Conservation (phyloP, 2,797 vertebrate species). For the Botia kubotai region DNA sequence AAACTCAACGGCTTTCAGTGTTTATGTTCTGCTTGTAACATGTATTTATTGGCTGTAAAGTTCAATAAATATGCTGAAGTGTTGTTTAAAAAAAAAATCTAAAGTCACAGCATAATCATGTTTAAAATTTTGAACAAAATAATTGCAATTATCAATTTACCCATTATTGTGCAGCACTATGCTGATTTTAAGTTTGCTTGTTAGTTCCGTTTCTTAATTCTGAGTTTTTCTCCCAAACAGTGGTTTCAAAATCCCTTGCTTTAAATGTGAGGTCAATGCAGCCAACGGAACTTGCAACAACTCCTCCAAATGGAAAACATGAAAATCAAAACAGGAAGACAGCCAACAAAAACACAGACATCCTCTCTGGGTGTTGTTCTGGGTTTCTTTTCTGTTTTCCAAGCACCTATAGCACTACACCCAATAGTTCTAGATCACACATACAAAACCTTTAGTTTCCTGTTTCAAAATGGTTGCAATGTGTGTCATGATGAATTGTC, state of each 20-base stretch:
- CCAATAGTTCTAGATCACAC: neutral
- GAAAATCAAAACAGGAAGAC: constrained; percentile 76
- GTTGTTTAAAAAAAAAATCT: no score
- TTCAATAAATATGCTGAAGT: no score
- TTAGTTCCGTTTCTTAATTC: neutral
- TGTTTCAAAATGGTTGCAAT: neutral
- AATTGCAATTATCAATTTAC: no score
- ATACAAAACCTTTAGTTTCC: neutral
- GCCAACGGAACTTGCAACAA: neutral
- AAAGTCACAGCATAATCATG: no score
- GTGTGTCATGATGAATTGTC: neutral
- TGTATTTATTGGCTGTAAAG: no score
- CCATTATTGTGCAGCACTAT: no score
- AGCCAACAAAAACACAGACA: constrained; percentile 44
- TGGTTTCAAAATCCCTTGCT: neutral
- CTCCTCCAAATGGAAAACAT: constrained; percentile 66
- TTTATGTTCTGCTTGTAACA: no score
- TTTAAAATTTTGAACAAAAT: no score
- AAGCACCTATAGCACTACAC: constrained; percentile 3
- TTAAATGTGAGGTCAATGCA: constrained; percentile 2
- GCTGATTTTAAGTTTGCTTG: no score
- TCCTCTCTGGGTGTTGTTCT: constrained; percentile 48
- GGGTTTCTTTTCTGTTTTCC: constrained; percentile 56
- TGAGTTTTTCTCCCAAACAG: neutral
- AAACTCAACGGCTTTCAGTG: no score